Evolutionary conservation across 1,140 invertebrate species (phyloP).

Genomic region (Ladona fulva): DNA sequence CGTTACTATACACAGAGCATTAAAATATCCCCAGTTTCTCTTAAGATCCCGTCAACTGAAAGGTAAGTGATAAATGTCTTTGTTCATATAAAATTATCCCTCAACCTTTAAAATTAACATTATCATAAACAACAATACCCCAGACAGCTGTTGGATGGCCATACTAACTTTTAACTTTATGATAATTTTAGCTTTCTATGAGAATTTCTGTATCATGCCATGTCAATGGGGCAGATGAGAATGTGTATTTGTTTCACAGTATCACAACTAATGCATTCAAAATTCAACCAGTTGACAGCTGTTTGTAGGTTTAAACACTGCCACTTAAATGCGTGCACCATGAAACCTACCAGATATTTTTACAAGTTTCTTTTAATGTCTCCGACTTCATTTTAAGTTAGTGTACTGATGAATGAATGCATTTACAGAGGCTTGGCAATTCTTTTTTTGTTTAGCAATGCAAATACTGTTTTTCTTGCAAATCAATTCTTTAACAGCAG

Average conservation of each 20-base stretch:
- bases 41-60: slow-evolving; percentile 18
- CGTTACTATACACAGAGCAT: slow-evolving; percentile 5
- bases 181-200: neutral
- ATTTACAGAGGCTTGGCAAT: neutral
- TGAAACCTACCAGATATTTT: slow-evolving; percentile 1
- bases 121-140: slow-evolving; percentile 21
- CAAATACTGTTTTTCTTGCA: neutral
- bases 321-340: slow-evolving; percentile 3
- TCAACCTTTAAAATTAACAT: slow-evolving; percentile 22
- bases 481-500: slow-evolving; percentile 1
- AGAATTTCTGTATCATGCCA: neutral
- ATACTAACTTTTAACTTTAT: neutral
- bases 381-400: neutral
- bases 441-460: neutral
- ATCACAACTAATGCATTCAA: slow-evolving; percentile 10
- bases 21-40: slow-evolving; percentile 12
- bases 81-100: slow-evolving; percentile 22
- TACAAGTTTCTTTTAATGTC: slow-evolving; percentile 1
- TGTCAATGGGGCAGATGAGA: slow-evolving; percentile 7
- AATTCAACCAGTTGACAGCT: neutral
- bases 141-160: slow-evolving; percentile 6
- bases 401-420: slow-evolving; percentile 5
- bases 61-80: slow-evolving; percentile 18
- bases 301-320: neutral
- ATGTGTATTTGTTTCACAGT: neutral